Percentiles rank a stretch among this genome's conserved stretches.
phyloP scores from a whole-genome alignment of 2,888 invertebrate species.

The Epistrophe grossulariae region DNA sequence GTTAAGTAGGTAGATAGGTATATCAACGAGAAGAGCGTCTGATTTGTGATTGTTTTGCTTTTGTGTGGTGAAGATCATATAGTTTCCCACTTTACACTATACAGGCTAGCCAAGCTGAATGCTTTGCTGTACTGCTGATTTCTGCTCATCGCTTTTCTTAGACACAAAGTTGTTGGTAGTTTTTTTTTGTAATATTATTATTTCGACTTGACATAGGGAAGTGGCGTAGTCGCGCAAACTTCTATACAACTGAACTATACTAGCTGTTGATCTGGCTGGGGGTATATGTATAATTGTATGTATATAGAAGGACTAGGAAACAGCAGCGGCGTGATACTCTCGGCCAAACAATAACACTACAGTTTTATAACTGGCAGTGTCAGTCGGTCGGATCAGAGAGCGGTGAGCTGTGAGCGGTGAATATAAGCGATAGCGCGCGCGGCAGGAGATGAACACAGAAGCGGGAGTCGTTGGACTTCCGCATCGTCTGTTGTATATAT shows the following conservation, averaged over 20 bases:
- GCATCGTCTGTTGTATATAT: constrained; percentile 71
- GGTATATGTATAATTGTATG: too few relatives aligned
- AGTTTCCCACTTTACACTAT: constrained; percentile 45
- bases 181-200: constrained; percentile 21
- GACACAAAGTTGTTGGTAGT: constrained; percentile 55
- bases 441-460: constrained; percentile 55
- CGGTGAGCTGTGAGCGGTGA: neutral
- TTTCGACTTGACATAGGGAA: constrained; percentile 70
- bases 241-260: constrained; percentile 59
- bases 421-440: constrained; percentile 18
- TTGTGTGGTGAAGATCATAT: constrained; percentile 37
- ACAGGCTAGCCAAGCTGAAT: constrained; percentile 35
- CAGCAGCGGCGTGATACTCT: constrained; percentile 30
- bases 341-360: constrained; percentile 73
- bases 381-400: constrained; percentile 63
- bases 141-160: constrained; percentile 75
- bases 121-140: constrained; percentile 37
- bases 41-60: constrained; percentile 53
- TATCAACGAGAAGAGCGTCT: constrained; percentile 47
- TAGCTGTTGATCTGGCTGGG: constrained; percentile 51
- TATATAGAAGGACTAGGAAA: constrained; percentile 50
- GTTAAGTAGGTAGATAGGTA: neutral
- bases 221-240: constrained; percentile 50
- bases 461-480: constrained; percentile 76
- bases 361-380: constrained; percentile 66